phyloP scores from a whole-genome alignment of 2,888 invertebrate species.

The Altica lythri region DNA sequence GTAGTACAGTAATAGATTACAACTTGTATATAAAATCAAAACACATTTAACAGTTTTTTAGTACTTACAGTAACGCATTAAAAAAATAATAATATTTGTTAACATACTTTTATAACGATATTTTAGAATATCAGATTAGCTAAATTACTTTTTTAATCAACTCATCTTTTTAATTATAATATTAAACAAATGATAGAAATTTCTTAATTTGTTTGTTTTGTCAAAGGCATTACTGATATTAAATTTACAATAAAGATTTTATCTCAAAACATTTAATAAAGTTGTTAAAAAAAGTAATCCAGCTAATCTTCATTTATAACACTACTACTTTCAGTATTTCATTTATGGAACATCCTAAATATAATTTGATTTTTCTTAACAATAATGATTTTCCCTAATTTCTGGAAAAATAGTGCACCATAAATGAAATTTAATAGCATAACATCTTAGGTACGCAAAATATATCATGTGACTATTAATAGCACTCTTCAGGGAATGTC shows the following conservation, averaged over 20 bases:
- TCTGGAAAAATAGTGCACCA: slow-evolving; percentile 15
- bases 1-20: slow-evolving; percentile 9
- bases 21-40: slow-evolving; percentile 33
- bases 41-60: slow-evolving; percentile 27
- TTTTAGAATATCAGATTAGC: slow-evolving; percentile 12
- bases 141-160: too few species aligned
- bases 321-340: too few species aligned
- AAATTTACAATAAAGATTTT: too few species aligned
- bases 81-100: slow-evolving; percentile 17
- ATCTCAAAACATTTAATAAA: too few species aligned
- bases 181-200: too few species aligned
- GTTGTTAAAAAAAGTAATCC: too few species aligned
- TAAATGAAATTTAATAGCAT: slow-evolving; percentile 17
- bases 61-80: slow-evolving; percentile 18
- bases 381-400: not conserved
- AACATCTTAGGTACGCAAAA: slow-evolving; percentile 16
- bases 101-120: slow-evolving; percentile 11
- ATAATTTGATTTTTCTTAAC: too few species aligned
- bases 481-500: slow-evolving; percentile 30
- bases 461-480: slow-evolving; percentile 25
- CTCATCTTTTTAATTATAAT: too few species aligned
- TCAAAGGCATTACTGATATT: too few species aligned
- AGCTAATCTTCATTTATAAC: too few species aligned
- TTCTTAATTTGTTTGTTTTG: too few species aligned
- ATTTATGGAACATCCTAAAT: slow-evolving; percentile 19